Percentiles rank a stretch among this genome's conserved stretches.
phyloP scores from a whole-genome alignment of 2,113 vertebrate species.

The Syngnathus typhle region DNA sequence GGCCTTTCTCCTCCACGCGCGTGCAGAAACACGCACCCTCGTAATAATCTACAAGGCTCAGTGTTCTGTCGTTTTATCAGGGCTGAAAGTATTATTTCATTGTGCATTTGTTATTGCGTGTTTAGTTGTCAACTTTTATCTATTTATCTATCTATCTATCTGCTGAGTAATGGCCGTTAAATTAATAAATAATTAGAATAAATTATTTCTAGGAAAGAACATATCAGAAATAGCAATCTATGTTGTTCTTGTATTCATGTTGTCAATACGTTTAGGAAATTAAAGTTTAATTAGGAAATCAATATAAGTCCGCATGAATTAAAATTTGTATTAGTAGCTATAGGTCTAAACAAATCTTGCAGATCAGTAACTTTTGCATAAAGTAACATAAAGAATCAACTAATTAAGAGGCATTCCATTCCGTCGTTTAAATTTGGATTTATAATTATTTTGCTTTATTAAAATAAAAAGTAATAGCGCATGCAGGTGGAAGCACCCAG shows the following conservation, averaged over 20 bases:
- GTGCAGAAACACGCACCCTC: not conserved
- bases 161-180: not conserved
- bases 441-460: not conserved
- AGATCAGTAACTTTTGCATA: not conserved
- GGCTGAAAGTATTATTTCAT: not conserved
- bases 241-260: too few species aligned
- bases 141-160: not conserved
- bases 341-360: not conserved
- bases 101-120: too few species aligned
- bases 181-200: not conserved
- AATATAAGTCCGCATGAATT: not conserved
- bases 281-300: too few species aligned
- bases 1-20: not conserved
- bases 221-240: not conserved
- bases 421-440: not conserved
- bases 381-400: not conserved
- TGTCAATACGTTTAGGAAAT: too few species aligned
- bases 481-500: slow-evolving; percentile 9
- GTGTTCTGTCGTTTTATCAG: not conserved
- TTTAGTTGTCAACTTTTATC: not conserved
- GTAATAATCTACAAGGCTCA: not conserved
- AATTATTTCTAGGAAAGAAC: not conserved
- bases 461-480: not conserved
- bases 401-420: not conserved
- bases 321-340: not conserved